phyloP scores from a whole-genome alignment of 2,888 invertebrate species.

The Drosophila quinaria region DNA sequence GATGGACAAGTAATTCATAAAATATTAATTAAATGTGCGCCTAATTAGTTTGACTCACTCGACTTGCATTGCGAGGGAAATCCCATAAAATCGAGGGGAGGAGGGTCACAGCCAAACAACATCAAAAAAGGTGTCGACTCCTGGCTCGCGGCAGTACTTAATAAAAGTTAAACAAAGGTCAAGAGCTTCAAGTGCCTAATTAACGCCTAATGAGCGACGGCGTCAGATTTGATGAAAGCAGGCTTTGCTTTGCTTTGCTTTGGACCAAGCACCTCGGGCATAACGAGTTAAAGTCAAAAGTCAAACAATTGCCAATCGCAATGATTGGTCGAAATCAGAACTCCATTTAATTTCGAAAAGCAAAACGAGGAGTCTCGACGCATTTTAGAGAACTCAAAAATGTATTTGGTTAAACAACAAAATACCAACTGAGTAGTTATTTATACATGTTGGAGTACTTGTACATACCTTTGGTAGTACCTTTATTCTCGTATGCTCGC shows the following conservation, averaged over 20 bases:
- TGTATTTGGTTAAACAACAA: neutral
- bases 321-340: neutral
- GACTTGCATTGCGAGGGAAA: neutral
- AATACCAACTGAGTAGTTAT: constrained; percentile 21
- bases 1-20: constrained; percentile 63
- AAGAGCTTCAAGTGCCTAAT: constrained; percentile 62
- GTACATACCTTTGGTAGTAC: constrained; percentile 3
- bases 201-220: constrained; percentile 63
- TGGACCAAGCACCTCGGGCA: constrained; percentile 16
- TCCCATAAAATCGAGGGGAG: too few species aligned
- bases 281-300: constrained; percentile 40
- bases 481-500: constrained; percentile 5
- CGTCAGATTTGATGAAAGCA: constrained; percentile 27
- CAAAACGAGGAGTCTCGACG: neutral
- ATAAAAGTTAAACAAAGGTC: constrained; percentile 52
- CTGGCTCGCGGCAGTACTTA: constrained; percentile 48
- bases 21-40: constrained; percentile 76
- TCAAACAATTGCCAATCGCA: constrained; percentile 33
- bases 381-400: constrained; percentile 5
- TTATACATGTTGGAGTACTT: neutral
- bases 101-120: constrained; percentile 21
- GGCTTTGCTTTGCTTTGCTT: neutral
- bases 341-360: neutral
- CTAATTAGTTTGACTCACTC: constrained; percentile 72
- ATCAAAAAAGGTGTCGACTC: constrained; percentile 71